Percentiles rank a stretch among this genome's conserved stretches.
Evolutionary conservation across 1,140 invertebrate genomes (phyloP).

Genomic region (Babylonia areolata): DNA sequence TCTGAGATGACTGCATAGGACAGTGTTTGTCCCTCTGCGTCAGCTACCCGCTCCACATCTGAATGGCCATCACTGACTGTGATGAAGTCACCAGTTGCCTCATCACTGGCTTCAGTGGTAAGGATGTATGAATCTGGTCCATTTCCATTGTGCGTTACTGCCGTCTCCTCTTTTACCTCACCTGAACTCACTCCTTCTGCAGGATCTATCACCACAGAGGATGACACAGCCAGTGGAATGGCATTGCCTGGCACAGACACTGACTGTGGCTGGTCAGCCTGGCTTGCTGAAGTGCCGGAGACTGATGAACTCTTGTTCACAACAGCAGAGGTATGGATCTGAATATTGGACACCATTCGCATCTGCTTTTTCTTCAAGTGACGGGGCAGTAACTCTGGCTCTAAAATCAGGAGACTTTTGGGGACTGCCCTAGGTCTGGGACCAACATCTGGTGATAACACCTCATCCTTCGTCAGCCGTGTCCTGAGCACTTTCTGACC

Average conservation of each 20-base stretch:
- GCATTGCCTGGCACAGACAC: not conserved
- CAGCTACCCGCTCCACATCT: not conserved
- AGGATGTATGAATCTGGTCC: not conserved
- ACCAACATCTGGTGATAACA: not conserved
- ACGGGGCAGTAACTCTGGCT: constrained; percentile 26
- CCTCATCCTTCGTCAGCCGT: constrained; percentile 15
- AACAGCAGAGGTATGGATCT: not conserved
- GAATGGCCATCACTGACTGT: not conserved
- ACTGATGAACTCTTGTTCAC: not conserved
- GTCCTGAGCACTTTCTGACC: not conserved
- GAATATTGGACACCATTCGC: not conserved
- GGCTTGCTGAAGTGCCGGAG: not conserved
- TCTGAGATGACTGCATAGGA: not conserved
- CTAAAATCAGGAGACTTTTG: constrained; percentile 30
- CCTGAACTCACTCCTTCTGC: not conserved
- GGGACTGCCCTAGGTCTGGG: constrained; percentile 28
- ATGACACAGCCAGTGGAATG: not conserved
- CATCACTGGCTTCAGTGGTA: not conserved
- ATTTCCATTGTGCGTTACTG: not conserved
- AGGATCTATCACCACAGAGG: not conserved
- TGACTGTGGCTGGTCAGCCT: not conserved
- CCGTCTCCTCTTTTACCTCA: not conserved
- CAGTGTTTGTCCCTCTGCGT: not conserved
- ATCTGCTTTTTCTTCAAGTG: not conserved
- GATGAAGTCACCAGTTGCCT: not conserved